Evolutionary conservation across 2,113 vertebrate genomes (phyloP), one percentile per base, ranked within the genome.

Genomic region (Lamprotornis superbus): DNA sequence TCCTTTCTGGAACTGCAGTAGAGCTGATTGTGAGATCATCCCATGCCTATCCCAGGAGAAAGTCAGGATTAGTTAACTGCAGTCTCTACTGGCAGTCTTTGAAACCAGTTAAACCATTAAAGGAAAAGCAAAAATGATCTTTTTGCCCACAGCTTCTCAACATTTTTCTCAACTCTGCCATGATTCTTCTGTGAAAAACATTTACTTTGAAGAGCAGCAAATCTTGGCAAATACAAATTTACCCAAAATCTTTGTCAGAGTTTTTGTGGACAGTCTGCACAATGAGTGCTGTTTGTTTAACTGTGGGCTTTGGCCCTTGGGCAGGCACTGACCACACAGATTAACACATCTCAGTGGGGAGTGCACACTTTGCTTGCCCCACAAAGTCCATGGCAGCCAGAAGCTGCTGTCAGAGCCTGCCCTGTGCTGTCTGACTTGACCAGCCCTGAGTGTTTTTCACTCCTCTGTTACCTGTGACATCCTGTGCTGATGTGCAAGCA

Each of bases 401-500:
- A 9, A 60, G 35, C 40, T 19, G 27, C 89, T 69, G 33, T 49
- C 11, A 1, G 20, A 13, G 20, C 8, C 61, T 64, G 55, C 50
- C 46, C n/a, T 11, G 40, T 74, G 73, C 74, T 79, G 13, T 28
- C 12, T 15, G 52, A 5, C 27, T 18, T 39, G 61, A 23, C 11
- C 65, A 37, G 57, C 2, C 12, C 28, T 33, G 55, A 5, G 57
- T 35, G 35, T 2, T 28, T 55, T 60, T 11, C 30, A 44, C 17
- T 35, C 30, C 33, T 22, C 19, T 4, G 14, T 39, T 28, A 7
- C 2, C 44, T 3, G 0, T 30, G 30, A 4, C 23, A 1, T 13
- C 12, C 15, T 9, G 23, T 28, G 50, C 83, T 65, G 28, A 8
- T 46, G 5, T 9, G 4, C 5, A 4, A 15, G 40, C 47, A 5